Base-by-base conservation (phyloP, 1,140 invertebrate species). In the Drosophila chauvacae region DNA sequence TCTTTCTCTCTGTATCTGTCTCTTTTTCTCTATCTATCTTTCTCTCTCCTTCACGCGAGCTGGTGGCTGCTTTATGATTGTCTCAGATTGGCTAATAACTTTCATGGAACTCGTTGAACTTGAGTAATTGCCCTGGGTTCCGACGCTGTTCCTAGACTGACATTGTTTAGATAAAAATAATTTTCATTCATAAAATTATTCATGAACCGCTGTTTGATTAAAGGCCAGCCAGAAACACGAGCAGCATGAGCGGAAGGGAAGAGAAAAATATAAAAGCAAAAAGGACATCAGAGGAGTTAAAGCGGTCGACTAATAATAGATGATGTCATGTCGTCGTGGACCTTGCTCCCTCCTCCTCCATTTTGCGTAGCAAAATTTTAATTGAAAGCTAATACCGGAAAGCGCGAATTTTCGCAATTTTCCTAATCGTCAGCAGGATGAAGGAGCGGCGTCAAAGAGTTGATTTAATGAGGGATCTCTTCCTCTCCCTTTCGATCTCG, bases 21-120 rank as follows among this genome's bases (percentile, higher is more conserved):
- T 45, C 7, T 18, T 10, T 28, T 1, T 41, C 10, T 6, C 28
- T 35, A 20, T 18, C 7, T 13, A 11, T 28, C n/a, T 62, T 6
- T 11, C 30, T 62, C 6, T 11, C 18, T 23, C 2, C 13, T 37
- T 13, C 35, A 37, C 30, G 14, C 13, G 13, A 10, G 20, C 35
- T 60, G 44, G 7, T 26, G 18, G 30, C 44, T 23, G 13, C 45
- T 72, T 42, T 37, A 37, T 48, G 23, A 39, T 47, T 42, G 28
- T 28, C 53, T 35, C 23, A 37, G 42, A 48, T 60, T 73, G 55
- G 59, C 70, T 63, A 68, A 83, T 82, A 79, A 80, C 75, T 70
- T 77, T 69, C 66, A 73, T 61, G 74, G 23, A 75, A 51, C 69
- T 59, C 64, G 68, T 82, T 85, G 60, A 88, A 83, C 68, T 66